Percentiles rank a stretch among this genome's conserved stretches.
Conservation (phyloP, 2,888 invertebrate species). For the Cenopis cana region DNA sequence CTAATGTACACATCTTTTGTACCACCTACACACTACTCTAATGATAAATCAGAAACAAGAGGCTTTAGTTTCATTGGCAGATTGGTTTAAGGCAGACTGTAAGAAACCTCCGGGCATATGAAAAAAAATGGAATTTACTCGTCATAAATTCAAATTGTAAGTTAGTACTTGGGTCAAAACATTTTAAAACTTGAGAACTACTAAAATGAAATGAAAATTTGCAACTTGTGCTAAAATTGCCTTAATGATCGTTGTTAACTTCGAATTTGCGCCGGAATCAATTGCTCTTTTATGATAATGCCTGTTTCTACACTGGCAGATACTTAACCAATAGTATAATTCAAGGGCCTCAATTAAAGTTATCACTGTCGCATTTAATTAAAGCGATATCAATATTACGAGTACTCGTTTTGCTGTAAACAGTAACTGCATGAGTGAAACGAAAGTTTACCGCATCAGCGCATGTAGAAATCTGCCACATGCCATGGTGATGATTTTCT, state of each 20-base stretch:
- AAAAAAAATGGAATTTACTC: not conserved
- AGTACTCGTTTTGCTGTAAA: slow-evolving; percentile 51
- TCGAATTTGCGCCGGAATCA: not conserved
- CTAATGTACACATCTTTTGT: slow-evolving; percentile 52
- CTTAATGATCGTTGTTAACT: slow-evolving; percentile 2
- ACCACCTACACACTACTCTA: slow-evolving; percentile 36
- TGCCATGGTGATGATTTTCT: slow-evolving; percentile 48
- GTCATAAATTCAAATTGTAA: not conserved
- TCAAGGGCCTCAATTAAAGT: slow-evolving; percentile 28
- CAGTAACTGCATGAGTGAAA: slow-evolving; percentile 62
- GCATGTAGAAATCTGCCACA: slow-evolving; percentile 63
- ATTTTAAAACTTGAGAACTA: not conserved
- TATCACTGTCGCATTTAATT: slow-evolving; percentile 35
- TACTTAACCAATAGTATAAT: slow-evolving; percentile 11
- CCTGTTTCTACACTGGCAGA: slow-evolving; percentile 1
- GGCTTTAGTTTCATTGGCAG: slow-evolving; percentile 1
- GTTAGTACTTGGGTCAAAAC: not conserved
- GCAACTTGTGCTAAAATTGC: slow-evolving; percentile 4
- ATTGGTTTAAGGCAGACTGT: not conserved
- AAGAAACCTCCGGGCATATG: not conserved
- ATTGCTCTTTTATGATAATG: slow-evolving; percentile 19
- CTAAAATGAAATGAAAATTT: not conserved
- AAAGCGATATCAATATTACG: slow-evolving; percentile 25
- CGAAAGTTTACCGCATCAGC: slow-evolving; percentile 69
- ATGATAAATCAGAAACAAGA: slow-evolving; percentile 7